Evolutionary conservation across 2,113 vertebrate genomes (phyloP), one percentile per base, ranked within the genome.

Genomic region (Alces alces): DNA sequence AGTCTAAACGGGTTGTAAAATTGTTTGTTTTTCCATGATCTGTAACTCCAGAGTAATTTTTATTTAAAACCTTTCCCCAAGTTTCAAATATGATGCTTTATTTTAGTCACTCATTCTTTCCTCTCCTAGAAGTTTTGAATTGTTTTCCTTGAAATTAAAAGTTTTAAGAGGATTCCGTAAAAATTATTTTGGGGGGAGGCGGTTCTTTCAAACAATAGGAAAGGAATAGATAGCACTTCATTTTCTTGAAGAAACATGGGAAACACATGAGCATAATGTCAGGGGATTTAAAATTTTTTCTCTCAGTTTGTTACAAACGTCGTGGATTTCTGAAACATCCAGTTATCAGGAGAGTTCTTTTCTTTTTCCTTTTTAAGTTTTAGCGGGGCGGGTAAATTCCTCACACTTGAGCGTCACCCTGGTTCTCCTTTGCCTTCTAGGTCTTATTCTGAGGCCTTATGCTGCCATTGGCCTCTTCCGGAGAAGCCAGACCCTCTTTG

Each of bases 391-490:
- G 16, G 90, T 83, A 11, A 45, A 78, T 12, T 57, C 19, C 19
- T 6, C 43, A 30, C 50, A 2, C 19, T 55, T 11, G 36, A 25
- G 30, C 2, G 33, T 11, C 25, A 9, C 7, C 27, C 10, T 6
- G 7, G 15, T n/a, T 52, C 27, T 50, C 28, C 21, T 85, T 90
- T 95, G 47, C 39, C 19, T 90, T 90, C n/a, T 96, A 92, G 87
- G 28, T 33, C 30, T 47, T 2, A 0, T 33, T 17, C 2, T 5
- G 39, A 89, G 94, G 25, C 93, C 96, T 45, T 89, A 25, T 50
- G 64, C 61, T 0, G 88, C 96, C 43, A 28, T 55, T 0, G 21
- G 95, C 64, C 80, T 73, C 61, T 78, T 80, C 50, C 1, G 58
- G 19, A 64, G 15, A 21, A 58, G 78, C 50, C 55, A 64, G 54